Evolutionary conservation across 2,888 invertebrate genomes (phyloP), one percentile per base, ranked within the genome.

Genomic region (Nomada fucata): DNA sequence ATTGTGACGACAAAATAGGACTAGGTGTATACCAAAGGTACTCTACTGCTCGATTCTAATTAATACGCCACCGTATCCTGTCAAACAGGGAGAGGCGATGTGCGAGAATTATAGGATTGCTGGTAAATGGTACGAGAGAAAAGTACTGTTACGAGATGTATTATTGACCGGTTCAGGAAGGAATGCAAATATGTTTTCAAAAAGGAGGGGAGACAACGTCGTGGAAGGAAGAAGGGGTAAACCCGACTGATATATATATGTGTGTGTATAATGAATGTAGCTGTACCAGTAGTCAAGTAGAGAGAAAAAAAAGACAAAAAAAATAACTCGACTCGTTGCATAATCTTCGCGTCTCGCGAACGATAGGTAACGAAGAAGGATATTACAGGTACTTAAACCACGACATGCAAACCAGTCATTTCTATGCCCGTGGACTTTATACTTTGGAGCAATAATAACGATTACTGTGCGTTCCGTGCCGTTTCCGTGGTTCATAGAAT

Each of bases 341-440:
- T 61, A 65, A 86, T 65, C 55, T 55, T 64, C 60, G 47, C 61
- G 50, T 72, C 50, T 50, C 61, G 76, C 55, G 77, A 61, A 82
- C 59, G 79, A 79, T 73, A 79, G 74, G 52, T 76, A 65, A 78
- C 70, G 78, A 63, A 79, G 75, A 74, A 83, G 64, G 79, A 80
- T 73, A 65, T 79, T 84, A 86, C 81, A 86, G 84, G 83, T 83
- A 85, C 78, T 84, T 83, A 83, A 83, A 85, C 82, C 86, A 86
- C 84, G 84, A 77, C 90, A 90, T 90, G 88, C 90, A 90, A 82
- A 86, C 84, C 85, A 81, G 69, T 81, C 68, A 70, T 79, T 75
- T 81, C 82, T 84, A 68, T 86, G 69, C 78, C 83, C 79, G 79
- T 69, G 75, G 71, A 85, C 70, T 81, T 81, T 75, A 67, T 55